phyloP scores from a whole-genome alignment of 1,140 invertebrate genomes.

The Cotesia vestalis region DNA sequence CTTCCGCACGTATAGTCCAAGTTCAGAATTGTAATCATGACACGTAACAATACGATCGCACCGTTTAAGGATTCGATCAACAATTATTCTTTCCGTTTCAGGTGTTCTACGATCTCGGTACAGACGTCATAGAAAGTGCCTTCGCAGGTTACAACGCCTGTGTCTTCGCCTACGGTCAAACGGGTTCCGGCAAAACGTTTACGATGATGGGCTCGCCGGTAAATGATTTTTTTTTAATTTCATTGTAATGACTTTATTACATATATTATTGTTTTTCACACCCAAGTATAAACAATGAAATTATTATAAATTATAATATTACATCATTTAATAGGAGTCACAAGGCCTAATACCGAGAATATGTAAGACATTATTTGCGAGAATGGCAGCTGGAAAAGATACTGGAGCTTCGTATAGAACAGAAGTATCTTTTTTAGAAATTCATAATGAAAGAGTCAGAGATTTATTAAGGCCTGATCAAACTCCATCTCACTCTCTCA shows the following conservation, averaged over 20 bases:
- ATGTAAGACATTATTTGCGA: slow-evolving; percentile 79
- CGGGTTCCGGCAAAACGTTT: slow-evolving; percentile 96
- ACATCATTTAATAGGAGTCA: slow-evolving; percentile 70
- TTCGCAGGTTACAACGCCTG: slow-evolving; percentile 98
- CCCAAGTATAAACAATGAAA: slow-evolving; percentile 20
- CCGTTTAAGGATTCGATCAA: slow-evolving; percentile 28
- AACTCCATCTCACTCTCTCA: slow-evolving; percentile 75
- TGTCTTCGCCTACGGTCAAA: slow-evolving; percentile 96
- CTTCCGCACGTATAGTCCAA: slow-evolving; percentile 5
- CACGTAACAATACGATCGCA: slow-evolving; percentile 29
- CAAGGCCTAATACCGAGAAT: slow-evolving; percentile 89
- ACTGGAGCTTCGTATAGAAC: slow-evolving; percentile 84
- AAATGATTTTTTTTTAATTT: slow-evolving; percentile 46
- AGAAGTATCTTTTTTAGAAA: slow-evolving; percentile 88
- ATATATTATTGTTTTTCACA: background rate
- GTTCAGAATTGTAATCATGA: slow-evolving; percentile 30
- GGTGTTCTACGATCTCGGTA: slow-evolving; percentile 88
- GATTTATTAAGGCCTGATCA: slow-evolving; percentile 80
- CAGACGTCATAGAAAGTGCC: slow-evolving; percentile 91
- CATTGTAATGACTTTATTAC: slow-evolving; percentile 4
- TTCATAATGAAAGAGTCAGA: slow-evolving; percentile 91
- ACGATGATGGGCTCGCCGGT: slow-evolving; percentile 96
- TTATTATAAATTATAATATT: slow-evolving; percentile 16
- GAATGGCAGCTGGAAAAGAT: slow-evolving; percentile 81
- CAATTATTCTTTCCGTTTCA: slow-evolving; percentile 54